A percentile compares a stretch with the other conserved stretches of the same genome.
Evolutionary conservation across 2,113 vertebrate genomes (phyloP).

Genomic region (Tychaedon coryphoeus): DNA sequence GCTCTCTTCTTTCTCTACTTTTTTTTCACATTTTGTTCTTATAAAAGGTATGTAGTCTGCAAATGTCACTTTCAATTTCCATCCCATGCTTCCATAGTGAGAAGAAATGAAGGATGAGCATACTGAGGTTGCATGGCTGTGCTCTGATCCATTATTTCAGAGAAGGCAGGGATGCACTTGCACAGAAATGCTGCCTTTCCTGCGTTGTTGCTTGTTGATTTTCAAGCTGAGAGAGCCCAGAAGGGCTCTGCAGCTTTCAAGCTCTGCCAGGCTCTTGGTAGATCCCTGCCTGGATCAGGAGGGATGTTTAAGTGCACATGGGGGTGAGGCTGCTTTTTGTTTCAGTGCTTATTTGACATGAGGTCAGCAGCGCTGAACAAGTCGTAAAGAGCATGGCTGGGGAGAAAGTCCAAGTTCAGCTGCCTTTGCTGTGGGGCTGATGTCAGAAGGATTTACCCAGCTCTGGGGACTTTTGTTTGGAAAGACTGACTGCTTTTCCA

Average conservation of each 20-base stretch:
- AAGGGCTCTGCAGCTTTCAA: background rate
- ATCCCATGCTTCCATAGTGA: background rate
- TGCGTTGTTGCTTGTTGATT: background rate
- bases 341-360: background rate
- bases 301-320: fast-evolving
- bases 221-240: background rate
- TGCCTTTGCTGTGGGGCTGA: slow-evolving; percentile 63
- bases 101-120: background rate
- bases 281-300: background rate
- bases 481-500: slow-evolving; percentile 58
- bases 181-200: background rate
- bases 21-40: background rate
- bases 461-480: slow-evolving; percentile 74
- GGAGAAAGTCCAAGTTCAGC: slow-evolving; percentile 62
- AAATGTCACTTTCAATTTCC: background rate
- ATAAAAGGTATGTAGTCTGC: background rate
- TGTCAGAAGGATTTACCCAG: slow-evolving; percentile 76
- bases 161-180: background rate
- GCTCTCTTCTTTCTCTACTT: background rate
- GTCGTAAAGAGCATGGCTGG: background rate
- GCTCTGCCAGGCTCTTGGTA: background rate
- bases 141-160: background rate
- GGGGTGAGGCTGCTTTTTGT: background rate
- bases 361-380: slow-evolving; percentile 50
- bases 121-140: background rate